phyloP scores from a whole-genome alignment of 1,140 invertebrate genomes.

The Danaus plexippus region DNA sequence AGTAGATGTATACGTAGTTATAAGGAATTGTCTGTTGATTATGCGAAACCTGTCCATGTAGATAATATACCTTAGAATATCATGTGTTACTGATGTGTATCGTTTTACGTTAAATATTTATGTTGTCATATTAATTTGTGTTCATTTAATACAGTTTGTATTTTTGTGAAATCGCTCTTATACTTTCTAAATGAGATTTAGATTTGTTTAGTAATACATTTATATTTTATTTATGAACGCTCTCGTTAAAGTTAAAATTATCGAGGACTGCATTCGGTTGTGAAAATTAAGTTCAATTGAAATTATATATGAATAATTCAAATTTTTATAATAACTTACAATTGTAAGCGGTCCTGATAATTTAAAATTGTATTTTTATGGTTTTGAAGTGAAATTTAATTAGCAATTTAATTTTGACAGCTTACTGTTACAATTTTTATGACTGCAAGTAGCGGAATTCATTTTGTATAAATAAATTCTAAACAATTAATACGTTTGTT shows the following conservation, averaged over 20 bases:
- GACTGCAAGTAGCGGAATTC: conserved; percentile 49
- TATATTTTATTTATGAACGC: conserved; percentile 8
- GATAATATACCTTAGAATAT: conserved; percentile 31
- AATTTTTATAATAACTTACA: too few relatives aligned
- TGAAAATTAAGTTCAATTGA: too few relatives aligned
- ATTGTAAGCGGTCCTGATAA: too few relatives aligned
- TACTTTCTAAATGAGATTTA: not conserved
- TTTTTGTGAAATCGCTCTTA: too few relatives aligned
- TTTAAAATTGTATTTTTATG: conserved; percentile 11
- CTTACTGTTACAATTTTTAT: conserved; percentile 52
- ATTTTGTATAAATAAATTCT: conserved; percentile 65
- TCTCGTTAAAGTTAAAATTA: conserved; percentile 11
- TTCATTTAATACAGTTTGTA: too few relatives aligned
- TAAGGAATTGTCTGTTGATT: conserved; percentile 55
- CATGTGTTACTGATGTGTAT: too few relatives aligned
- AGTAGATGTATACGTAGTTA: conserved; percentile 63
- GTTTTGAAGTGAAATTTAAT: conserved; percentile 30
- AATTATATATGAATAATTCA: too few relatives aligned
- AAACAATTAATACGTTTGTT: conserved; percentile 26
- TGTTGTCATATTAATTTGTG: conserved; percentile 10
- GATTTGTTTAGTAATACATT: conserved; percentile 14
- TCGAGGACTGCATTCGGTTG: not conserved
- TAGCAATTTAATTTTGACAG: conserved; percentile 46
- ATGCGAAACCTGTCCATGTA: conserved; percentile 60
- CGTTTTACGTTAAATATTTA: too few relatives aligned